Evolutionary conservation across 2,888 invertebrate species (phyloP), one percentile per base, ranked within the genome.

Genomic region (Anthophora plumipes): DNA sequence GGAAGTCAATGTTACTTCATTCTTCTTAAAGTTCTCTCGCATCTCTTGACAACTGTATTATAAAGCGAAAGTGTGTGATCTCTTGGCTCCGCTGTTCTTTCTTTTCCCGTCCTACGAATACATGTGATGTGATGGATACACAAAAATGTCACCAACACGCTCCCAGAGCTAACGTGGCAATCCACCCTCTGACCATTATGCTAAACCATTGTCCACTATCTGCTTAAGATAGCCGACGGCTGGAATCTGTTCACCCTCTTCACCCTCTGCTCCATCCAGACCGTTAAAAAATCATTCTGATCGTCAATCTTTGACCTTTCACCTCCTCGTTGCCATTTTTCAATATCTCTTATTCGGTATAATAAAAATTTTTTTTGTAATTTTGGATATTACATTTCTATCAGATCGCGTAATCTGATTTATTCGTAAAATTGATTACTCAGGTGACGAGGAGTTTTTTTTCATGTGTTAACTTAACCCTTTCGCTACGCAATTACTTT

Each of bases 201-300:
- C 92, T 91, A 91, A 92, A 92, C 91, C 91, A 92, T 92, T 92
- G 92, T 92, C 92, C 92, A 92, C 92, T 92, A 92, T 92, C 92
- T 92, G 90, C 88, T 88, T 91, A 91, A 92, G 92, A 92, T 92
- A 92, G 90, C 84, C 78, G 88, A 63, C 87, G 86, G 87, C 89
- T 88, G 78, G 77, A 88, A 84, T 78, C 84, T 76, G 66, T 77
- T 84, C 80, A 86, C 84, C 86, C 85, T 82, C 70, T 77, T 84
- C 80, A 86, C 84, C 86, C 85, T 82, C 70, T 41, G 67, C 81
- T 81, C 67, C 83, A 80, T 84, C 85, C 87, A 90, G 87, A 86
- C 85, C 86, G 91, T 92, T 92, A 92, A 92, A 92, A 92, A 92
- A 92, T 92, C 92, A 92, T 91, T 92, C 92, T 89, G 87, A 60